A percentile compares a stretch with the other conserved stretches of the same genome.
phyloP scores from a whole-genome alignment of 2,888 invertebrate species.

The Elmis aenea region DNA sequence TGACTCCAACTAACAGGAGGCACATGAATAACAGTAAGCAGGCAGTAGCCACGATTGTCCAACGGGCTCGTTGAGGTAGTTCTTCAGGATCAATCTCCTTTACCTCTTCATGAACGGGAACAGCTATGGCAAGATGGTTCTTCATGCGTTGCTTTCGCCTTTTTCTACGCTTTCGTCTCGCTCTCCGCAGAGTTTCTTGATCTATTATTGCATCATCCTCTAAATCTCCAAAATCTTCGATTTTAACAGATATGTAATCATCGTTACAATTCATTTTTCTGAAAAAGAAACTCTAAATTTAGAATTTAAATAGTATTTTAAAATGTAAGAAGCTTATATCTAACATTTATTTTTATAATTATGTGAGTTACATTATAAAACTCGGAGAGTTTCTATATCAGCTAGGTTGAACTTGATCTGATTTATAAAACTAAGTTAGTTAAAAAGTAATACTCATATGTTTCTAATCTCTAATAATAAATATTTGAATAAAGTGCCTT shows the following conservation, averaged over 20 bases:
- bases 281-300: constrained; percentile 15
- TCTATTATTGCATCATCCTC: constrained; percentile 38
- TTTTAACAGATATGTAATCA: constrained; percentile 51
- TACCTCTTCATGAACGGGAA: constrained; percentile 33
- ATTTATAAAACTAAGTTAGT: no score
- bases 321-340: no score
- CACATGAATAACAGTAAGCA: constrained; percentile 83
- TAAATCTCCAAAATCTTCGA: constrained; percentile 45
- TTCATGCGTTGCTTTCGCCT: constrained; percentile 40
- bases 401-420: no score
- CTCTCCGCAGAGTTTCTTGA: constrained; percentile 33
- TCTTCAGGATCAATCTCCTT: constrained; percentile 70
- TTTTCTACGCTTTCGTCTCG: constrained; percentile 36
- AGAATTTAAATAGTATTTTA: no score
- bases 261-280: constrained; percentile 49
- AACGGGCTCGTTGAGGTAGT: constrained; percentile 75
- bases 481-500: no score
- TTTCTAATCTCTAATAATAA: no score
- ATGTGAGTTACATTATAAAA: no score
- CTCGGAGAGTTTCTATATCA: no score
- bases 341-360: no score
- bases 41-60: constrained; percentile 89
- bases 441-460: no score
- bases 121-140: constrained; percentile 25
- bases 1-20: constrained; percentile 84